Percentiles rank a stretch among this genome's conserved stretches.
phyloP scores from a whole-genome alignment of 2,888 invertebrate genomes.

The Rhogogaster chlorosoma region DNA sequence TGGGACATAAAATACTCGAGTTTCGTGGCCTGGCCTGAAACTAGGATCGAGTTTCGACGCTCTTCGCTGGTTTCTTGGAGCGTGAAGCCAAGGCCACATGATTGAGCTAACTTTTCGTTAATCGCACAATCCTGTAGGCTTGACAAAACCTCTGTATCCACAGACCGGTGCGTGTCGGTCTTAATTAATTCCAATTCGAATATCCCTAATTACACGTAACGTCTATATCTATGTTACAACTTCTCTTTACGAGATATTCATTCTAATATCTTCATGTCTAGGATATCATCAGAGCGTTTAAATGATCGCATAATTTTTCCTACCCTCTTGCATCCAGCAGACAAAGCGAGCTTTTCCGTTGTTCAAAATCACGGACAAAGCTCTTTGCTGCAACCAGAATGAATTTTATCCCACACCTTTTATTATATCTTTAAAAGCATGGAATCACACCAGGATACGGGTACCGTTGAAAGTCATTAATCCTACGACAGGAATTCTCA shows the following conservation, averaged over 20 bases:
- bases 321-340: background rate
- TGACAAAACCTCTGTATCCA: conserved; percentile 9
- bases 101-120: conserved; percentile 24
- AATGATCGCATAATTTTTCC: background rate
- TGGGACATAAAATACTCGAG: conserved; percentile 31
- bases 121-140: conserved; percentile 2
- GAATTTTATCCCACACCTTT: background rate
- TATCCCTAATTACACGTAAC: background rate
- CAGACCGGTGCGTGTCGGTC: background rate
- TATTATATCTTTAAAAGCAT: background rate
- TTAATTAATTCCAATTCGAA: background rate
- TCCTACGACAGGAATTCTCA: background rate
- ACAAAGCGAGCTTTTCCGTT: background rate
- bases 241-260: background rate
- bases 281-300: too few relatives aligned
- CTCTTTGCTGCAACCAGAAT: background rate
- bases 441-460: background rate
- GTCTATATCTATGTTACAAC: background rate
- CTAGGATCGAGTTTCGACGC: conserved; percentile 38
- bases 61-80: conserved; percentile 30
- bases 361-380: background rate
- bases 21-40: conserved; percentile 25
- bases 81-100: conserved; percentile 32
- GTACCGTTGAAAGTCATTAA: background rate
- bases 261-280: background rate